Base-by-base conservation (phyloP, 2,113 vertebrate genomes). In the Engraulis encrasicolus region DNA sequence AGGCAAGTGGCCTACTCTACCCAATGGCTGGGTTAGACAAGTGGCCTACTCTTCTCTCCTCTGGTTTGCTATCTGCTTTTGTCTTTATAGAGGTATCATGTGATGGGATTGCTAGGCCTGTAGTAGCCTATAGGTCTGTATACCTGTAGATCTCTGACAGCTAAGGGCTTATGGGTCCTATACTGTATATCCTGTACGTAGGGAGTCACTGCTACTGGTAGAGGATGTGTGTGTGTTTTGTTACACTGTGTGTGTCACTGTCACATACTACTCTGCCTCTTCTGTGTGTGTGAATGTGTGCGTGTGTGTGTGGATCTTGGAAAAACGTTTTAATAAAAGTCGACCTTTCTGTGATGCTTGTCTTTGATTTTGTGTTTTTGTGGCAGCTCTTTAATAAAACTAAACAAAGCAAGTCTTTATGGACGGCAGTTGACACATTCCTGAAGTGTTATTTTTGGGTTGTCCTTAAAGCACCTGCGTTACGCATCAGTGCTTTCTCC, bases 301-400 rank as follows among this genome's bases (percentile, higher is more conserved):
- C 23, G 58, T 66, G 58, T 66, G 23, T n/a, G 20, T 66, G 77
- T 89, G 58, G 84, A 52, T 61, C 82, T 81, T 9, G 50, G 61
- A 74, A 31, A 79, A 81, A 66, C 2, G 52, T 89, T 89, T 88
- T 83, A 91, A 90, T 89, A 91, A 91, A n/a, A 86, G 49, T 6
- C 77, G 78, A 45, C 78, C 20, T 40, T 78, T 78, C 27, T 80
- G 48, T 45, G 84, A 58, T 52, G n/a, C n/a, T n/a, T n/a, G n/a
- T n/a, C n/a, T n/a, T n/a, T n/a, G n/a, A n/a, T n/a, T n/a, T 31
- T 36, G 80, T 40, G 48, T 78, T 74, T 49, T 1, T 2, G 23
- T 50, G 38, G n/a, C 38, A 23, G 40, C 9, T 66, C n/a, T 27
- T 66, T 66, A 1, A 6, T 61, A 11, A 31, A 27, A 11, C 14